Base-by-base conservation (phyloP, 2,113 vertebrate species). In the Barbus barbus region DNA sequence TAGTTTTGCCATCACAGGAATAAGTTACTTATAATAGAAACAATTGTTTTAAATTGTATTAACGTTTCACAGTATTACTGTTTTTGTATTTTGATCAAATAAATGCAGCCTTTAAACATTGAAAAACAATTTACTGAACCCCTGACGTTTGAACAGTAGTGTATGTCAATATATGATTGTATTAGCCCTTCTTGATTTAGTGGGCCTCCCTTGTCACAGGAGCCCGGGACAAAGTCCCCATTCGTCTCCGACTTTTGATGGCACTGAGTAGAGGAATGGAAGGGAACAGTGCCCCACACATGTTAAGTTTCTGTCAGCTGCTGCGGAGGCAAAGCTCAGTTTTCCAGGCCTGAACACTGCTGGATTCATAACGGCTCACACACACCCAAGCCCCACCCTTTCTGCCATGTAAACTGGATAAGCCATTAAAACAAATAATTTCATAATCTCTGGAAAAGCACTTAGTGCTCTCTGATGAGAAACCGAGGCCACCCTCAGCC, bases 391-490 rank as follows among this genome's bases (percentile, higher is more conserved):
- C 60, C 11, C 46, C 63, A 16, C 76, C 53, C 22, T 38, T 51
- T 58, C 56, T 51, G 56, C 61, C n/a, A 46, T 74, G 38, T 81
- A 44, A 78, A 81, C 48, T 85, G 83, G 51, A 80, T 61, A 77
- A 73, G 38, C 77, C 53, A 73, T 73, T 80, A 60, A 72, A 73
- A 80, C 77, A 73, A 72, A 63, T 85, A 58, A 73, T 85, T 77
- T 63, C 36, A 61, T 72, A 38, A 26, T n/a, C 77, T 81, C 83
- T 85, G 77, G 67, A 73, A 85, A 85, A 85, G 83, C 77, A 48
- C 65, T 85, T 73, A 81, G 76, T 48, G 67, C 51, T 41, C 76
- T 71, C 65, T 61, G 83, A 85, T 80, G 77, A 63, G 53, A 80
- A 85, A 73, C n/a, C 12, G 18, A 80, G 77, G 33, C 51, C 3